These are phyloP conservation scores for Mythimna vitellina DNA, from an alignment of 2,888 invertebrate genomes.

Conservation along the genomic window DNA sequence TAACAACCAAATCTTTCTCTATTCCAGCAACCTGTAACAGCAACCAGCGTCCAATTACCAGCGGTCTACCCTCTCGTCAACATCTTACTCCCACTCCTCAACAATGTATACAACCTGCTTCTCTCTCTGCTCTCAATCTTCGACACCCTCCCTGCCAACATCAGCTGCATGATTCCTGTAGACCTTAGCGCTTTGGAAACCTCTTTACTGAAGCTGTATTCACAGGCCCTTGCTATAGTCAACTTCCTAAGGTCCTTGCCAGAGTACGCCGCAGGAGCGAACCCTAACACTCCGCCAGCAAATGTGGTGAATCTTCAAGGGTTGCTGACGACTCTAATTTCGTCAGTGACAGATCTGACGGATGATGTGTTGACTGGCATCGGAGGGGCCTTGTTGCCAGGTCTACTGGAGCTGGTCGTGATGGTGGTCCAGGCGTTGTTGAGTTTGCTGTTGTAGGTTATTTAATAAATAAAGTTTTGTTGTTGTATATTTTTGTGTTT, in stretches of 20 bases:
- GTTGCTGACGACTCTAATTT: conserved; percentile 76
- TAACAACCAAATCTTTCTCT: neutral
- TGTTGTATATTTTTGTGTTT: conserved; percentile 27
- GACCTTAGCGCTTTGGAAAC: conserved; percentile 85
- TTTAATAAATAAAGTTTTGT: conserved; percentile 25
- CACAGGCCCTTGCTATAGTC: conserved; percentile 85
- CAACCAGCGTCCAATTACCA: conserved; percentile 80
- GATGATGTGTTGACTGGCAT: conserved; percentile 81
- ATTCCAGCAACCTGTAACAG: conserved; percentile 74
- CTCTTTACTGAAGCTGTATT: conserved; percentile 83
- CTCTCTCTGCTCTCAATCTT: conserved; percentile 86
- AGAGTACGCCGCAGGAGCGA: conserved; percentile 84
- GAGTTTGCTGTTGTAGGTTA: conserved; percentile 69
- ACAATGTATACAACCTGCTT: conserved; percentile 87
- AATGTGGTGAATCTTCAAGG: conserved; percentile 78
- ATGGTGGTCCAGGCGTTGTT: conserved; percentile 80
- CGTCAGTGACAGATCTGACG: conserved; percentile 77
- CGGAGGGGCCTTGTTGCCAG: conserved; percentile 83
- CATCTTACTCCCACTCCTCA: conserved; percentile 83
- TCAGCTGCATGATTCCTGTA: conserved; percentile 84
- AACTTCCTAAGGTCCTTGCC: conserved; percentile 83
- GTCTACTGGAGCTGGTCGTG: conserved; percentile 81
- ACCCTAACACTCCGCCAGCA: conserved; percentile 77
- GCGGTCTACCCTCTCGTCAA: conserved; percentile 87
- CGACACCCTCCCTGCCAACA: conserved; percentile 83